Percentiles rank a stretch among this genome's conserved stretches.
These are phyloP conservation scores for Leucophora obtusa DNA, from an alignment of 2,888 invertebrate species.

Conservation along the genomic window DNA sequence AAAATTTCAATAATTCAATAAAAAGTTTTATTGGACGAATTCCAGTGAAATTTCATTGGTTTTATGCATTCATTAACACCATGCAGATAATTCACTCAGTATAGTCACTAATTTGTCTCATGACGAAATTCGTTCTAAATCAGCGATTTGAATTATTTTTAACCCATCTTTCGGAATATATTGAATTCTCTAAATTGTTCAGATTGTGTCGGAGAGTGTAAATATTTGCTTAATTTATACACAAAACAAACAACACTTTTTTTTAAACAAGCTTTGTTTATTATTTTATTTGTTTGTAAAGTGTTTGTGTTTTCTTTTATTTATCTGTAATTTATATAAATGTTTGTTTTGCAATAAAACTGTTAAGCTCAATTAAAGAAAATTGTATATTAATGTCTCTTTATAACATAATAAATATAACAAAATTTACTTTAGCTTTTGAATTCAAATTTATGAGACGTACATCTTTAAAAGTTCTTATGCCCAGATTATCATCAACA, in stretches of 20 bases:
- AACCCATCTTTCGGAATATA: no score
- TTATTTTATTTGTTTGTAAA: constrained; percentile 4
- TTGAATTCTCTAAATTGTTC: no score
- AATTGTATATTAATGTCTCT: constrained; percentile 17
- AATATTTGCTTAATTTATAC: neutral
- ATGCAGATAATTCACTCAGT: no score
- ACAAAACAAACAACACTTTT: neutral
- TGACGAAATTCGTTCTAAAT: no score
- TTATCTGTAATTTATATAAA: constrained; percentile 24
- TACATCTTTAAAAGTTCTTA: constrained; percentile 79
- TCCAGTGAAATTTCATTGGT: no score
- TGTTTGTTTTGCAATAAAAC: constrained; percentile 25
- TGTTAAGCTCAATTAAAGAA: constrained; percentile 28
- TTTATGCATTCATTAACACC: no score
- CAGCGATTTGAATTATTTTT: no score
- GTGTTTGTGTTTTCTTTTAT: constrained; percentile 33
- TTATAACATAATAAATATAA: constrained; percentile 1
- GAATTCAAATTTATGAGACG: constrained; percentile 78
- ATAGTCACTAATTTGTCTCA: no score
- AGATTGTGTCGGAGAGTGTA: no score
- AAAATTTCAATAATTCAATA: no score
- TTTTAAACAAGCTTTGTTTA: neutral
- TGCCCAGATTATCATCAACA: constrained; percentile 81
- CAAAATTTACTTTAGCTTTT: constrained; percentile 70
- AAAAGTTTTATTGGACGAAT: no score